Evolutionary conservation across 2,113 vertebrate genomes (phyloP).

Genomic region (Urocynchramus pylzowi): DNA sequence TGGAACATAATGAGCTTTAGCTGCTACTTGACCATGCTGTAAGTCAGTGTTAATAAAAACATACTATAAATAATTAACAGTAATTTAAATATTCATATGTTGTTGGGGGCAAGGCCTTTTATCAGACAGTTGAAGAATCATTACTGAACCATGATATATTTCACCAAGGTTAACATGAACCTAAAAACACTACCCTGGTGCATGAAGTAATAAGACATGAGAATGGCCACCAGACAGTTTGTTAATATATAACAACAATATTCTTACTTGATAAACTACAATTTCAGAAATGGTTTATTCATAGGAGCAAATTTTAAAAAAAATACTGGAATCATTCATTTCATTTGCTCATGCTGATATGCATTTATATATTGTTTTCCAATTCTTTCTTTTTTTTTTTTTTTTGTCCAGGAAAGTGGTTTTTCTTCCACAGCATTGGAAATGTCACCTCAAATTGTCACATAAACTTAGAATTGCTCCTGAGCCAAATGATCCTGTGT

Average conservation of each 20-base stretch:
- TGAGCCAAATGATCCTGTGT: not conserved
- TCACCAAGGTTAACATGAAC: constrained; percentile 60
- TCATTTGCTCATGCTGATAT: constrained; percentile 67
- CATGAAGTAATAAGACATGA: constrained; percentile 10
- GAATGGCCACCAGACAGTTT: constrained; percentile 56
- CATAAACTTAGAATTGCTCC: not conserved
- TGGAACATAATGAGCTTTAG: not conserved
- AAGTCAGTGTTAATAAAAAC: constrained; percentile 68
- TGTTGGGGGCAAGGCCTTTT: constrained; percentile 80
- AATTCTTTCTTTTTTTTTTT: not conserved
- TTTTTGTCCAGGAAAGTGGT: not conserved
- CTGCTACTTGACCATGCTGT: constrained; percentile 1
- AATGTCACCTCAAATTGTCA: constrained; percentile 22
- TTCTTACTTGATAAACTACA: constrained; percentile 51
- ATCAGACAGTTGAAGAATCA: constrained; percentile 70
- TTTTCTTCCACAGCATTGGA: constrained; percentile 38
- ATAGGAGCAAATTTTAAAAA: constrained; percentile 45
- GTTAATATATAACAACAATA: constrained; percentile 68
- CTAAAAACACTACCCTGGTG: constrained; percentile 58
- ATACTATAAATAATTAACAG: constrained; percentile 80
- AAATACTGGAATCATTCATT: constrained; percentile 67
- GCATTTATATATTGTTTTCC: not conserved
- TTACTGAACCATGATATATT: constrained; percentile 56
- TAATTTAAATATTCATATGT: constrained; percentile 87
- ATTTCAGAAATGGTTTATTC: constrained; percentile 58